Evolutionary conservation across 2,888 invertebrate species (phyloP).

Genomic region (Yponomeuta plumbellus): DNA sequence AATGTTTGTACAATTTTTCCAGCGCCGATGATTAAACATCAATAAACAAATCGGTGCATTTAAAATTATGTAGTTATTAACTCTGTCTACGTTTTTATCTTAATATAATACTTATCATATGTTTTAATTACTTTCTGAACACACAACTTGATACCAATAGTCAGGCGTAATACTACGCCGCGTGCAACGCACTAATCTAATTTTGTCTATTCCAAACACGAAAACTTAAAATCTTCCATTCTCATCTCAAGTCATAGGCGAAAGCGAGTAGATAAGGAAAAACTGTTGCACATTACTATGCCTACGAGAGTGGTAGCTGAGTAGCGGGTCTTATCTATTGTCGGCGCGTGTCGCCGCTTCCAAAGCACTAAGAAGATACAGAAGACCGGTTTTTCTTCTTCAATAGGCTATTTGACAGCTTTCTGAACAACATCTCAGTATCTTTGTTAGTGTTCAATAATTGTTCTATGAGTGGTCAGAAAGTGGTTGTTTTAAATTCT

Average conservation of each 20-base stretch:
- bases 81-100: no score
- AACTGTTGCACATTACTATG: conserved; percentile 2
- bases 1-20: no score
- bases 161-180: not conserved
- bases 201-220: not conserved
- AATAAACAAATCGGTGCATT: no score
- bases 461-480: no score
- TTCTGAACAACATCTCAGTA: no score
- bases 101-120: no score
- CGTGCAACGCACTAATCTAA: not conserved
- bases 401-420: no score
- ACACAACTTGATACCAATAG: not conserved
- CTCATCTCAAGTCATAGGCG: not conserved
- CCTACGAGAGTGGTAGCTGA: not conserved
- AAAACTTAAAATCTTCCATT: not conserved
- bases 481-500: no score
- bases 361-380: not conserved
- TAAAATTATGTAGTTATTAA: no score
- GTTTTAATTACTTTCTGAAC: no score
- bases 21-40: no score
- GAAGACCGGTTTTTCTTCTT: not conserved
- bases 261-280: not conserved
- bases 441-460: no score
- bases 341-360: not conserved
- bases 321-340: not conserved